Evolutionary conservation across 2,113 vertebrate species (phyloP), one percentile per base, ranked within the genome.

Genomic region (Peromyscus californicus): DNA sequence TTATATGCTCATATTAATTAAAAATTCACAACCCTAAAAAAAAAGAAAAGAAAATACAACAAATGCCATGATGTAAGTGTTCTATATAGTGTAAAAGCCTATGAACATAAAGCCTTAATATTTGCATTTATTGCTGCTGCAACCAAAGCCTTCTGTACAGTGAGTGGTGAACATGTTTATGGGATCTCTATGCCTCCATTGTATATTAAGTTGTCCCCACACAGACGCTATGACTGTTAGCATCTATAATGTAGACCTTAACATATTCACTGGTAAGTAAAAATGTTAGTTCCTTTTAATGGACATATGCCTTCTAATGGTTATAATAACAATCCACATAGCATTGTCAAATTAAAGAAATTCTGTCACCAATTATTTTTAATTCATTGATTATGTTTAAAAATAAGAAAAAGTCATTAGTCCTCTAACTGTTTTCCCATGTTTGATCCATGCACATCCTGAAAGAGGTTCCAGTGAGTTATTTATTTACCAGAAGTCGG

Each of bases 11-110:
- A n/a, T n/a, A n/a, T n/a, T n/a, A n/a, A n/a, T n/a, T n/a, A n/a
- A n/a, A n/a, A n/a, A n/a, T n/a, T n/a, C n/a, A n/a, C n/a, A n/a
- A n/a, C n/a, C n/a, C n/a, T n/a, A n/a, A n/a, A n/a, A n/a, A n/a
- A n/a, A n/a, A n/a, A n/a, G n/a, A n/a, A n/a, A n/a, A n/a, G n/a
- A 94, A 87, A 95, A 79, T 82, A 1, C 74, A 69, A 57, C 74
- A 87, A 90, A 67, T 72, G 57, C 59, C 61, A 57, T 57, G 24
- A 70, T 65, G 54, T 45, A 91, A 86, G 3, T 19, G 3, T 33
- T 92, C 54, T n/a, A 1, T 69, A 7, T 51, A 51, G 51, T 31
- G 54, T 36, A 92, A 78, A 84, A 29, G 3, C 15, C 1, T 79
- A 45, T 13, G 7, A 11, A 75, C 0, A 74, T 3, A 67, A 36